Percentiles rank a stretch among this genome's conserved stretches.
Evolutionary conservation across 30 jellyfish, hydroid and myxozoan species (phyloP).

Genomic region (Nemopilema nomurai): DNA sequence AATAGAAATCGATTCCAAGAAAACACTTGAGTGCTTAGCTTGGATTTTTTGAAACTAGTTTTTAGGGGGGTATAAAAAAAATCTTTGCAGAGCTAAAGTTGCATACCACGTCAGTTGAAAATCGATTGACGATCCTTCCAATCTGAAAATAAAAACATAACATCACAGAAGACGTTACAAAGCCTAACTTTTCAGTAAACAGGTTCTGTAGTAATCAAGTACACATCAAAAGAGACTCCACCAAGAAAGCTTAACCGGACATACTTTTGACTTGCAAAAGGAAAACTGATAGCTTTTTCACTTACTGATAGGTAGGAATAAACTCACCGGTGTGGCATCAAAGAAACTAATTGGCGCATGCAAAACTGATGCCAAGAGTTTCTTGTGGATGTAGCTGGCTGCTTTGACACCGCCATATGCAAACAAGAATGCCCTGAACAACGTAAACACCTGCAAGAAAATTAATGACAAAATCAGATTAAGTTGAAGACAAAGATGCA

Average conservation of each 20-base stretch:
- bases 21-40: too few species aligned
- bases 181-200: too few species aligned
- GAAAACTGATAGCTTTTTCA: too few species aligned
- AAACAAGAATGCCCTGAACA: constrained; percentile 93
- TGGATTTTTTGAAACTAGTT: too few species aligned
- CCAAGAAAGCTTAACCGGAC: too few species aligned
- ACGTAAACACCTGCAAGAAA: constrained; percentile 73
- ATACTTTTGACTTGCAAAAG: too few species aligned
- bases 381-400: constrained; percentile 77
- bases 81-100: neutral
- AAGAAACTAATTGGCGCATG: constrained; percentile 76
- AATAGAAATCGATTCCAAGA: too few species aligned
- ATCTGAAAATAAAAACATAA: constrained; percentile 35
- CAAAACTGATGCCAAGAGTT: constrained; percentile 60
- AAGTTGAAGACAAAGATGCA: too few species aligned
- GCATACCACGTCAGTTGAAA: constrained; percentile 89
- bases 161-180: neutral
- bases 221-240: too few species aligned
- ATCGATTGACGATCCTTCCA: constrained; percentile 89
- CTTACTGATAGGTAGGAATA: too few species aligned
- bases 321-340: constrained; percentile 97
- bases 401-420: constrained; percentile 99
- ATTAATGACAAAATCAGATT: neutral
- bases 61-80: too few species aligned
- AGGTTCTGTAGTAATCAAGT: too few species aligned